Conservation (phyloP, 2,113 vertebrate genomes). For the Plectropomus leopardus region DNA sequence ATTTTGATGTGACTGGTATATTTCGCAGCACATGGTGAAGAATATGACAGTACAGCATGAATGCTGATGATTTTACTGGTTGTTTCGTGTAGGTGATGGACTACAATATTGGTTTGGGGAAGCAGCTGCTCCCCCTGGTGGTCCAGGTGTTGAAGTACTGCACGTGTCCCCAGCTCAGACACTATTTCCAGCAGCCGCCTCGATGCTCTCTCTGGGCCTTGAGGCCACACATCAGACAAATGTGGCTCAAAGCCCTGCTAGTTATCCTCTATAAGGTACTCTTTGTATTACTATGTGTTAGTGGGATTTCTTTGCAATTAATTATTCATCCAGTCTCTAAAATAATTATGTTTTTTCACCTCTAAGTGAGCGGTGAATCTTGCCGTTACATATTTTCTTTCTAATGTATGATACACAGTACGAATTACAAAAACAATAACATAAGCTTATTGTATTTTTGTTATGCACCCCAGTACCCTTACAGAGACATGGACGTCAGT, state of each 20-base stretch:
- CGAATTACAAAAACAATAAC: not conserved
- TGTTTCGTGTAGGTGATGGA: constrained; percentile 93
- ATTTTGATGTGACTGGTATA: not conserved
- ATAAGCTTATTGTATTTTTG: not conserved
- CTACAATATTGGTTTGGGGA: constrained; percentile 96
- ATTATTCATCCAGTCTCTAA: not conserved
- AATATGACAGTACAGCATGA: not conserved
- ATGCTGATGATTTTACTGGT: not conserved
- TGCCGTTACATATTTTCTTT: not conserved
- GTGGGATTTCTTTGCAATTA: not conserved
- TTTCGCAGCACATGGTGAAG: not conserved
- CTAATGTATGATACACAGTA: not conserved
- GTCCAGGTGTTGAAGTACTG: constrained; percentile 98
- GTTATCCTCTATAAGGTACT: constrained; percentile 98
- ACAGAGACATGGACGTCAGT: constrained; percentile 97
- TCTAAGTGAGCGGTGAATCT: not conserved
- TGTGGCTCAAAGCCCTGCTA: constrained; percentile 97
- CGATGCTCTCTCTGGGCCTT: constrained; percentile 97
- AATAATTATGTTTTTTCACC: not conserved
- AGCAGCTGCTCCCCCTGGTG: constrained; percentile 97
- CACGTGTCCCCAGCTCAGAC: constrained; percentile 95
- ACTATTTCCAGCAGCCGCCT: constrained; percentile 98
- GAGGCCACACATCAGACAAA: constrained; percentile 95
- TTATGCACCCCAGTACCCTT: constrained; percentile 89
- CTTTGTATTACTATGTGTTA: not conserved